Base-by-base conservation (phyloP, 2,888 invertebrate genomes). In the Syrista parreyssii region DNA sequence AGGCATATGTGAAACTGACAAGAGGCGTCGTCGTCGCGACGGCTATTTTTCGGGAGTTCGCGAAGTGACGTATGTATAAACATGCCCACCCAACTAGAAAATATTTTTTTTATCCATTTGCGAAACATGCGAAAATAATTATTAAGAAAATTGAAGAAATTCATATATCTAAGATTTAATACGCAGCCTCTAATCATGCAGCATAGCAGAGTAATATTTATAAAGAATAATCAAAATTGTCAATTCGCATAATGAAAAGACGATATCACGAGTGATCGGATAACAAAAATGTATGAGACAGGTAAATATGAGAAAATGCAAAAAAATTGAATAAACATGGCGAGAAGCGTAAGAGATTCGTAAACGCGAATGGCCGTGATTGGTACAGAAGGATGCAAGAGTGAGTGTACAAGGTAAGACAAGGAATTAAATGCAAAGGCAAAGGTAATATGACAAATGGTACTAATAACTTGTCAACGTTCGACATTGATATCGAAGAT, bases 81-180 rank as follows among this genome's bases (percentile, higher is more conserved):
- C 76, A 76, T 76, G 76, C 76, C 73, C 73, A 73, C 73, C 76
- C 76, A 76, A 68, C 76, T 68, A 72, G 31, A 33, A 33, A 71
- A 33, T 6, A 2, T 1, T 30, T 32, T 32, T 71, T 31, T 71
- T 12, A 71, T 6, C 71, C 31, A 71, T 32, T 71, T 31, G 71
- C 31, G 31, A 12, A 33, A 71, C 3, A 33, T 30, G 71, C 30
- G 15, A 4, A 0, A 30, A 30, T n/a, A 32, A n/a, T 4, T n/a
- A 69, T 4, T 6, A 15, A 40, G 15, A 40, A 40, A 40, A 15
- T 36, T 6, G 40, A 15, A 12, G 4, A 15, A 40, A 6, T 6
- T 23, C 9, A 6, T 9, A 55, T 2, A 6, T 23, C 6, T 23
- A 55, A 23, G 40, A 15, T 55, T 55, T 55, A 23, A 55, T 55